Conservation (phyloP, 2,797 vertebrate species). For the Rallus crepitans region DNA sequence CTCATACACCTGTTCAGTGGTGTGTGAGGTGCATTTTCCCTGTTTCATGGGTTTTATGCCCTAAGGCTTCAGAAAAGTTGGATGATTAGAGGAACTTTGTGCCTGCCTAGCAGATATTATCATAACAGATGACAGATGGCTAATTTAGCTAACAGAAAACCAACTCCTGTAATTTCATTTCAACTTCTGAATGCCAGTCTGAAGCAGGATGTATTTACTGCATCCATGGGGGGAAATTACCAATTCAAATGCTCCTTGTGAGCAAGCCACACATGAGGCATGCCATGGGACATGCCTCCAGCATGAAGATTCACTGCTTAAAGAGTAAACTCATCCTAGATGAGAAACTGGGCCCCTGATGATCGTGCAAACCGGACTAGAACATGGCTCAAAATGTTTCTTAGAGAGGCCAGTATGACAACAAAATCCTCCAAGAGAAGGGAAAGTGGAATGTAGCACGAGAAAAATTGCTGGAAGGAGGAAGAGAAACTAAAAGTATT, state of each 20-base stretch:
- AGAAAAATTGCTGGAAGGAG: not conserved
- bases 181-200: not conserved
- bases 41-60: not conserved
- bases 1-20: not conserved
- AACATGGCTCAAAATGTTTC: not conserved
- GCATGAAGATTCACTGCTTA: not conserved
- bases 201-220: not conserved
- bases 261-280: not conserved
- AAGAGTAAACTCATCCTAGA: not conserved
- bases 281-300: not conserved
- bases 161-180: not conserved
- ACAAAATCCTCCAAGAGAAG: not conserved
- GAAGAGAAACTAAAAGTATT: rapidly evolving
- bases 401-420: not conserved
- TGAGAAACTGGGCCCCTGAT: rapidly evolving
- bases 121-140: not conserved
- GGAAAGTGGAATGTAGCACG: not conserved
- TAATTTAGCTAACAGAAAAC: conserved; percentile 25
- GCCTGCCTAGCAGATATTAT: not conserved
- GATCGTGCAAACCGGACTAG: rapidly evolving
- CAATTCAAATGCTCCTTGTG: not conserved
- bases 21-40: not conserved
- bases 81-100: not conserved
- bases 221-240: not conserved
- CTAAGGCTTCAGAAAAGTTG: not conserved